These are phyloP conservation scores for Hemicentrotus pulcherrimus DNA, from an alignment of 35 echinoderm and acorn worm genomes.

Conservation along the genomic window DNA sequence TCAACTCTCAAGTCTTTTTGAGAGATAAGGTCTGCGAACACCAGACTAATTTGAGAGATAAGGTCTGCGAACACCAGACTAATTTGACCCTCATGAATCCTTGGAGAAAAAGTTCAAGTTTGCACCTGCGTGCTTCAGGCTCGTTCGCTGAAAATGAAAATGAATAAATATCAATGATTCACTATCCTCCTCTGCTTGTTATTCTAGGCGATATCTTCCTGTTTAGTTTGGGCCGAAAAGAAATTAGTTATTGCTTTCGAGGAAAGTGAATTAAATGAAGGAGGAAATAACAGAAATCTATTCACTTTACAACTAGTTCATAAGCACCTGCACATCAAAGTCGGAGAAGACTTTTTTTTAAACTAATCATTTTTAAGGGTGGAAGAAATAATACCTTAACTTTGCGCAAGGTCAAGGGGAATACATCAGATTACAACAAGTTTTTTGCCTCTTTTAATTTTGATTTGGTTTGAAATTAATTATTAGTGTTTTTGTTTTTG, in stretches of 20 bases:
- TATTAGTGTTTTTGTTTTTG: no score
- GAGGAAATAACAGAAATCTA: background rate
- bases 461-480: no score
- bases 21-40: no score
- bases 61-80: background rate
- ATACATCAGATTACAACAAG: no score
- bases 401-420: no score
- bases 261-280: background rate
- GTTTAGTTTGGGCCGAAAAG: background rate
- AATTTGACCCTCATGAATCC: background rate
- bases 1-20: no score
- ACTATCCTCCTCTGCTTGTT: background rate
- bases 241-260: background rate
- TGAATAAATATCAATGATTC: slow-evolving; percentile 14
- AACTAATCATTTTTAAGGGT: no score
- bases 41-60: background rate
- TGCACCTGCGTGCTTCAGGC: slow-evolving; percentile 5
- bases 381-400: no score
- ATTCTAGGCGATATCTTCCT: background rate
- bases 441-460: no score
- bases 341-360: no score
- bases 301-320: background rate
- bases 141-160: slow-evolving; percentile 5
- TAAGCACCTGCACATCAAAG: background rate
- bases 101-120: background rate